Percentiles rank a stretch among this genome's conserved stretches.
These are phyloP conservation scores for Orthosia gracilis DNA, from an alignment of 2,888 invertebrate genomes.

Conservation along the genomic window DNA sequence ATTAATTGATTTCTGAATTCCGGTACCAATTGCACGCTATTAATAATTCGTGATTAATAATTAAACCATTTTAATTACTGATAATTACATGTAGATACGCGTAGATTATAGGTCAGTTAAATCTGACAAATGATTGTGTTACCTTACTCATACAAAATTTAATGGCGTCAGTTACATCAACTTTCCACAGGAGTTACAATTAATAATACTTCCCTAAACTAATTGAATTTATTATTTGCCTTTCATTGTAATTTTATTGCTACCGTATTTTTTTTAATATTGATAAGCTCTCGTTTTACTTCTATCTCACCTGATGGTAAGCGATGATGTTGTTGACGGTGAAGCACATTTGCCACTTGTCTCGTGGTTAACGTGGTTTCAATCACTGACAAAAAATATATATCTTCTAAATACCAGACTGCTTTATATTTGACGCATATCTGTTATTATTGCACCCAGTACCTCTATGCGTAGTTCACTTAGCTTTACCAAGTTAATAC, in stretches of 20 bases:
- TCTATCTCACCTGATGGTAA: no score
- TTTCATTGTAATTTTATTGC: no score
- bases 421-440: neutral
- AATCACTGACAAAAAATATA: neutral
- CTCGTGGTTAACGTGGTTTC: neutral
- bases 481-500: no score
- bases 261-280: no score
- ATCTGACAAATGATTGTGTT: constrained; percentile 1
- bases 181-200: no score
- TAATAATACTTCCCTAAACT: no score
- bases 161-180: neutral
- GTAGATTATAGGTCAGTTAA: neutral
- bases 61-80: constrained; percentile 24
- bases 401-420: neutral
- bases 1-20: constrained; percentile 27
- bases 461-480: no score
- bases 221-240: no score
- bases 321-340: no score
- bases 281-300: no score
- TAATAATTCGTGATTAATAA: constrained; percentile 18
- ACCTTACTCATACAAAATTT: neutral
- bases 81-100: neutral
- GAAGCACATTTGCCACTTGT: no score
- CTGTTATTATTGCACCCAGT: no score
- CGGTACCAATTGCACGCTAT: constrained; percentile 1